Evolutionary conservation across 2,113 vertebrate species (phyloP).

Genomic region (Podilymbus podiceps): DNA sequence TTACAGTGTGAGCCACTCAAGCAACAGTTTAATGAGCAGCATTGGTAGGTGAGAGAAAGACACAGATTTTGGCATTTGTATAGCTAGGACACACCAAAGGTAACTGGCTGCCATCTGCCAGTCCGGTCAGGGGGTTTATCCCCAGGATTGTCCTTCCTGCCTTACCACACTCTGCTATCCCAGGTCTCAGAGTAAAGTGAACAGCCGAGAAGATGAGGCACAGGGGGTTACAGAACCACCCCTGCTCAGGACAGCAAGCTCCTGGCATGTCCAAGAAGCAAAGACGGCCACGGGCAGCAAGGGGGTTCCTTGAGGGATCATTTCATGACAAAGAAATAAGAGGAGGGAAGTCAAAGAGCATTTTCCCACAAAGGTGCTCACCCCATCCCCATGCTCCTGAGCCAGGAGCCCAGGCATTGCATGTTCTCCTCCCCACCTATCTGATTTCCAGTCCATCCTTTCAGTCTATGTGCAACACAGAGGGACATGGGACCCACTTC

Average conservation of each 20-base stretch:
- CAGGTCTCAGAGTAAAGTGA: neutral
- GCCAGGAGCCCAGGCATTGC: neutral
- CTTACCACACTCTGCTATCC: neutral
- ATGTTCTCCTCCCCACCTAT: neutral
- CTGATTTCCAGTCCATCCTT: neutral
- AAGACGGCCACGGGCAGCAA: neutral
- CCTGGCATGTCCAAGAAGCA: neutral
- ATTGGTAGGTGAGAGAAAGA: neutral
- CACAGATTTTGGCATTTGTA: neutral
- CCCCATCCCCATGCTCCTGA: neutral
- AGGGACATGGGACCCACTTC: neutral
- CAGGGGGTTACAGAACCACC: neutral
- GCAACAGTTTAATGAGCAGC: neutral
- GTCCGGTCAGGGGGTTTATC: neutral
- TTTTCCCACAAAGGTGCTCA: neutral
- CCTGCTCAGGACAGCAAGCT: neutral
- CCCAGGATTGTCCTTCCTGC: neutral
- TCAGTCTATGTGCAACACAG: fast-evolving
- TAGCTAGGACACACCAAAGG: neutral
- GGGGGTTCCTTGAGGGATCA: neutral
- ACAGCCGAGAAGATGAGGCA: neutral
- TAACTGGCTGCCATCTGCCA: neutral
- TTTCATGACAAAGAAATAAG: neutral
- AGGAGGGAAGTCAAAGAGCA: neutral
- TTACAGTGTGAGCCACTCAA: neutral